Base-by-base conservation (phyloP, 2,888 invertebrate genomes). In the Troides aeacus region DNA sequence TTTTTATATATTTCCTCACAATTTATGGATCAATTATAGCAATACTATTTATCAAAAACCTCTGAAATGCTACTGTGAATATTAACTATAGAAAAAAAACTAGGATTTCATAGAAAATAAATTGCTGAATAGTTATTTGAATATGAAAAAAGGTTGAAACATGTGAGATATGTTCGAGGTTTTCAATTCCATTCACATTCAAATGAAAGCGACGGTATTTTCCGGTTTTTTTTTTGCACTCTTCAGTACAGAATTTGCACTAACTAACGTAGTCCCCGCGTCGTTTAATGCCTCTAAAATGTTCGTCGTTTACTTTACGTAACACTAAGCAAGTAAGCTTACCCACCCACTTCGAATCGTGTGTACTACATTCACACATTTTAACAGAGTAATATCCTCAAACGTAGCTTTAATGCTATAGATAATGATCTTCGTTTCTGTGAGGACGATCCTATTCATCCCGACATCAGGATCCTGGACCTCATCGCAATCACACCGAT, bases 261-360 rank as follows among this genome's bases (percentile, higher is more conserved):
- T 15, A 46, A 12, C 46, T 60, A 60, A 50, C 42, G 59, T 30
- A 60, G 39, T 42, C 65, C n/a, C 50, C 59, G n/a, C 5, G 58
- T 60, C 65, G 66, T 60, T 66, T 60, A 66, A 60, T 59, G 59
- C 50, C 59, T 60, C 59, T 66, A 60, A 60, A 66, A 66, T 24
- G 66, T 66, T 50, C 59, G 21, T 50, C 66, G 21, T 66, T 66
- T 60, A 59, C 46, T 60, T 46, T 60, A 66, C 57, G 57, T 24
- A 58, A 58, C 24, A 23, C 24, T 24, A n/a, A 58, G 18, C 23
- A 18, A 58, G 23, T 58, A 58, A 23, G 8, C 57, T 58, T 23
- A 15, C 8, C 57, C n/a, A 3, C 23, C 24, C 8, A 53, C n/a
- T 53, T 1, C 15, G n/a, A 53, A 18, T n/a, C 53, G n/a, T 53